These are phyloP conservation scores for Osmoderma eremita DNA, from an alignment of 2,888 invertebrate genomes.

Conservation along the genomic window DNA sequence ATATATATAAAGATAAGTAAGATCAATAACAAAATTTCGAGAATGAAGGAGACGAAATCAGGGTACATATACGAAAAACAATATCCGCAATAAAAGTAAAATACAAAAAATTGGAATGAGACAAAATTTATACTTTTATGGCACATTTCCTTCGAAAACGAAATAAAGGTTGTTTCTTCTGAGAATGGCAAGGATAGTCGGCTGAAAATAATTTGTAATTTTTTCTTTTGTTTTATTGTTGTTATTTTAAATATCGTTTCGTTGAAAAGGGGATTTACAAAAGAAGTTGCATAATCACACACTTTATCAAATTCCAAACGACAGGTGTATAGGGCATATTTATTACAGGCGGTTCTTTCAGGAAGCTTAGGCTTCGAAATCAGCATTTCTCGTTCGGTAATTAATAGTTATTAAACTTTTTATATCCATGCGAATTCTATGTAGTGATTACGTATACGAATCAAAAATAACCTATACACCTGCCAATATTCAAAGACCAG, in stretches of 20 bases:
- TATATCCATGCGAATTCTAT: slow-evolving; percentile 33
- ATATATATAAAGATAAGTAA: slow-evolving; percentile 48
- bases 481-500: slow-evolving; percentile 62
- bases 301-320: slow-evolving; percentile 62
- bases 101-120: slow-evolving; percentile 24
- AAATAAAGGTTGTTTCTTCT: slow-evolving; percentile 20
- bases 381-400: slow-evolving; percentile 53
- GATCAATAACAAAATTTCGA: slow-evolving; percentile 50
- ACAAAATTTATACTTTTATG: slow-evolving; percentile 45
- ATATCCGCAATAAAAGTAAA: slow-evolving; percentile 37
- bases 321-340: slow-evolving; percentile 56
- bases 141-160: slow-evolving; percentile 47
- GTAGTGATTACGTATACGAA: too few species aligned
- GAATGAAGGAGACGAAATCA: slow-evolving; percentile 38
- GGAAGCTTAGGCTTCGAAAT: slow-evolving; percentile 53
- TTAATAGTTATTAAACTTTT: slow-evolving; percentile 44
- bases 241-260: slow-evolving; percentile 19
- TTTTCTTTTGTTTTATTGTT: slow-evolving; percentile 11
- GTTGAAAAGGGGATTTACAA: slow-evolving; percentile 25
- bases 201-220: slow-evolving; percentile 49
- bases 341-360: slow-evolving; percentile 33
- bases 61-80: slow-evolving; percentile 47
- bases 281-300: slow-evolving; percentile 58
- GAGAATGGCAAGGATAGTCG: slow-evolving; percentile 59
- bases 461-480: slow-evolving; percentile 53